A percentile compares a stretch with the other conserved stretches of the same genome.
phyloP scores from a whole-genome alignment of 2,113 vertebrate genomes.

The Myotis davidii region DNA sequence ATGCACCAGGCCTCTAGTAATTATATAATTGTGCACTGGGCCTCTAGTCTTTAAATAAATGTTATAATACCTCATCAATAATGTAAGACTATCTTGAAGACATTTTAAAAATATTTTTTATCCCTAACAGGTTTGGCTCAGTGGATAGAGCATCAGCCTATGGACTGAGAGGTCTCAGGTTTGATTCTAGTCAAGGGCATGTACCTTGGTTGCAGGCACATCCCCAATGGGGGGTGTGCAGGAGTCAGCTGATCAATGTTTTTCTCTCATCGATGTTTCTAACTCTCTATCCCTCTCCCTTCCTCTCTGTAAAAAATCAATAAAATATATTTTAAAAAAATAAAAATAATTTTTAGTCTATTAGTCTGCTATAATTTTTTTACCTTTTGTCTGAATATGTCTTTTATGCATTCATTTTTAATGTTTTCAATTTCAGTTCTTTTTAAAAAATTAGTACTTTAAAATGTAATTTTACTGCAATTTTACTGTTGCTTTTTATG shows the following conservation, averaged over 20 bases:
- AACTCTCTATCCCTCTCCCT: too few relatives aligned
- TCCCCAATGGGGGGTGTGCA: too few relatives aligned
- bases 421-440: background rate
- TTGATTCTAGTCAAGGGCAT: too few relatives aligned
- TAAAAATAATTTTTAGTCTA: background rate
- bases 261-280: too few relatives aligned
- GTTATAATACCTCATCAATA: background rate
- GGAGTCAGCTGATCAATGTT: too few relatives aligned
- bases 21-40: too few relatives aligned
- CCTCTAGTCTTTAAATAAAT: background rate
- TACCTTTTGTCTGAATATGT: background rate
- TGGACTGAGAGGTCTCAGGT: too few relatives aligned
- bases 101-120: background rate
- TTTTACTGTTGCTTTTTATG: background rate
- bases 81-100: background rate
- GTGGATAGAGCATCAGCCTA: too few relatives aligned
- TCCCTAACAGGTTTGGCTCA: background rate
- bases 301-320: too few relatives aligned
- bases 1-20: too few relatives aligned
- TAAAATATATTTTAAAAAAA: too few relatives aligned
- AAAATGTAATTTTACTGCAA: background rate
- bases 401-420: conserved; percentile 1
- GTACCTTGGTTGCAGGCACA: too few relatives aligned
- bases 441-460: background rate
- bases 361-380: background rate